Percentiles rank a stretch among this genome's conserved stretches.
phyloP scores from a whole-genome alignment of 2,113 vertebrate species.

The Oophaga pumilio region DNA sequence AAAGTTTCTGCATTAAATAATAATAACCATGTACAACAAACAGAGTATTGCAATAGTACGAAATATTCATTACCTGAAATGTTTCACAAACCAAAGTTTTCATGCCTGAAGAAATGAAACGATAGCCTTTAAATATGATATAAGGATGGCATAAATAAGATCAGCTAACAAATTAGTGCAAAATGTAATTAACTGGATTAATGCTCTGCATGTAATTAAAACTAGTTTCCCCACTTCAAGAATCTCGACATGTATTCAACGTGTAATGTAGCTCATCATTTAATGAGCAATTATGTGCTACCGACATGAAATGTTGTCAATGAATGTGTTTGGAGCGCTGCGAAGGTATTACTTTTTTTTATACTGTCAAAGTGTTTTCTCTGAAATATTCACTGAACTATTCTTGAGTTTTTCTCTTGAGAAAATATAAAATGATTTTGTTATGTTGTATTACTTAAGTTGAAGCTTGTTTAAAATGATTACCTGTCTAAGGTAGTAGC shows the following conservation, averaged over 20 bases:
- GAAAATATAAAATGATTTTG: background rate
- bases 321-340: conserved; percentile 16
- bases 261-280: conserved; percentile 21
- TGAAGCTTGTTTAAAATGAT: too few relatives aligned
- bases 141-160: background rate
- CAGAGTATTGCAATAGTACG: background rate
- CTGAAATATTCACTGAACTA: background rate
- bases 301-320: conserved; percentile 30
- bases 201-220: conserved; percentile 34
- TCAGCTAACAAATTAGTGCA: conserved; percentile 14
- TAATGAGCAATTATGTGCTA: conserved; percentile 42
- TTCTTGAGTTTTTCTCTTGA: background rate
- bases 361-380: conserved; percentile 11
- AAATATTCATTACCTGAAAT: background rate
- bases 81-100: background rate
- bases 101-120: background rate
- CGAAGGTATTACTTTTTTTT: background rate
- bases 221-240: background rate
- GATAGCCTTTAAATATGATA: background rate
- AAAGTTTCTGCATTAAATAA: background rate
- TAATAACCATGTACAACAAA: background rate
- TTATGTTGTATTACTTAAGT: background rate
- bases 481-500: too few relatives aligned
- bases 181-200: conserved; percentile 33
- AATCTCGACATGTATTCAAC: conserved; percentile 17